Evolutionary conservation across 2,888 invertebrate genomes (phyloP).

Genomic region (Ferrisia virgata): DNA sequence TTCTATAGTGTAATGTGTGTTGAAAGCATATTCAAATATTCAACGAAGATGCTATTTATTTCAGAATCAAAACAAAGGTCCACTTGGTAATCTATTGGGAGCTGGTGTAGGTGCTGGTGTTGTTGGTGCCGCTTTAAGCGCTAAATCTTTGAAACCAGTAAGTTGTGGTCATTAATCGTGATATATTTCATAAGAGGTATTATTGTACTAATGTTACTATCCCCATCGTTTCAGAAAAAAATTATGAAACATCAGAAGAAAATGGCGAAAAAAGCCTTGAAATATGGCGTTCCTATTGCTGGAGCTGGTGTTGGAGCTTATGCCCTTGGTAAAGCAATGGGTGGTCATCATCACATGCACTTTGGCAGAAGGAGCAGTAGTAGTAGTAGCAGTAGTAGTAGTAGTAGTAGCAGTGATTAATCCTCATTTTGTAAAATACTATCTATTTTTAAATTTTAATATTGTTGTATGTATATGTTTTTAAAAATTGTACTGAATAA

Average conservation of each 20-base stretch:
- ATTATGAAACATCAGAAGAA: conserved; percentile 52
- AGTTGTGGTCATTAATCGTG: neutral
- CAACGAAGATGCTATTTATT: too few species aligned
- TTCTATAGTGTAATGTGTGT: too few species aligned
- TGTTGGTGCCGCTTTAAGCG: conserved; percentile 3
- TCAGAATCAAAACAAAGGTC: neutral
- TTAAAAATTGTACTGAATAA: neutral
- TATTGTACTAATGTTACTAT: too few species aligned
- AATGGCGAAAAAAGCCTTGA: conserved; percentile 56
- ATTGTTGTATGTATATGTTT: too few species aligned
- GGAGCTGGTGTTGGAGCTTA: conserved; percentile 59
- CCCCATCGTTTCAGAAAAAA: too few species aligned
- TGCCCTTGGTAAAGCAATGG: conserved; percentile 57
- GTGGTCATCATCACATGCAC: too few species aligned
- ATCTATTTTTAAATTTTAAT: neutral
- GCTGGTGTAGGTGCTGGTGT: neutral
- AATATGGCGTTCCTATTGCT: conserved; percentile 55
- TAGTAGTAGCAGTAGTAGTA: too few species aligned
- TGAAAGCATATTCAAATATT: too few species aligned
- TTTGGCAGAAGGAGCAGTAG: too few species aligned
- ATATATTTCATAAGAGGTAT: too few species aligned
- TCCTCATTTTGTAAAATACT: neutral
- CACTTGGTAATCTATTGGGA: neutral
- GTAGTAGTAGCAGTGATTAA: conserved; percentile 17
- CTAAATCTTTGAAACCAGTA: conserved; percentile 11